Evolutionary conservation across 2,888 invertebrate species (phyloP), one percentile per base, ranked within the genome.

Genomic region (Morpho helenor): DNA sequence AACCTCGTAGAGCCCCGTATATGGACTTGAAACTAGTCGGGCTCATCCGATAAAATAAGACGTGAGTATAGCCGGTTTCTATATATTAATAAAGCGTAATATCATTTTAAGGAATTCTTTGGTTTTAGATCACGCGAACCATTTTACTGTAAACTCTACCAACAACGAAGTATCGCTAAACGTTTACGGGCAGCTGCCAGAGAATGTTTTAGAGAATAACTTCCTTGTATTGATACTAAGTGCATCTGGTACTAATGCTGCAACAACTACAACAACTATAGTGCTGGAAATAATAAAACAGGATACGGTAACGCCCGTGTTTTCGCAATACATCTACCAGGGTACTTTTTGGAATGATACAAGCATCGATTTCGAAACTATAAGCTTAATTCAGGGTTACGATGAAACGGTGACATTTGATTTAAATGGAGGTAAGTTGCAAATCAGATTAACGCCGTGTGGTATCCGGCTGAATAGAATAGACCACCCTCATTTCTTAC

Each of bases 251-350:
- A 54, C 70, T 8, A 76, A 79, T 60, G 77, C 84, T 4, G 57
- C 77, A 61, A 66, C 71, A 53, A 66, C 82, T 41, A 75, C 74
- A 3, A 75, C 84, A 46, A 77, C 66, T 61, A 65, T 91, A 52
- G 56, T 85, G 44, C 61, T 91, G 51, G 79, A 83, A 61, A 71
- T 88, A 66, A 73, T 85, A 69, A 82, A 81, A 70, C 74, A 79
- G 46, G 85, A 84, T 64, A 61, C 62, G 3, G 66, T 66, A 3
- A 83, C 84, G 57, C 86, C 85, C 43, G 68, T 80, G 23, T 83
- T 87, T 62, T 75, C 63, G 55, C 70, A 75, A 64, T 70, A 74
- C 52, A 77, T 84, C 63, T 86, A 83, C 63, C 49, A 70, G 9
- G 82, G 77, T 40, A 69, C 60, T 7, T 84, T 79, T 60, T 53